Evolutionary conservation across 2,113 vertebrate species (phyloP).

Genomic region (Thamnophis sirtalis): DNA sequence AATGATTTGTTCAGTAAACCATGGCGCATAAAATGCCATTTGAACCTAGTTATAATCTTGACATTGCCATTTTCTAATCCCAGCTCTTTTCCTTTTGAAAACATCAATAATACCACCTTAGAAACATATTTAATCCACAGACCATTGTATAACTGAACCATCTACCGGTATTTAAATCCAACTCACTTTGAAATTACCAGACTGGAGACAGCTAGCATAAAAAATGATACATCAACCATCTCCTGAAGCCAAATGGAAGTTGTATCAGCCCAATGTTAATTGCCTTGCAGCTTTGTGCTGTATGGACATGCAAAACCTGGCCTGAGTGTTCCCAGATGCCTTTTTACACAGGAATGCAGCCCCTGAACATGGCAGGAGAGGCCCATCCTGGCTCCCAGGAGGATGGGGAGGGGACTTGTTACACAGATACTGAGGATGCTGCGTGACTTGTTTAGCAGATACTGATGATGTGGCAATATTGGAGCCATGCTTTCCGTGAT

Average conservation of each 20-base stretch:
- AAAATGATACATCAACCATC: neutral
- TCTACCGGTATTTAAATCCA: neutral
- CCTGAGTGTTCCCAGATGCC: conserved; percentile 21
- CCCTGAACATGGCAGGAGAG: conserved; percentile 12
- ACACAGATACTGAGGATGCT: conserved; percentile 7
- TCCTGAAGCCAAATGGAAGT: neutral
- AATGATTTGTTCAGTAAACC: neutral
- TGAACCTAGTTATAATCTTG: neutral
- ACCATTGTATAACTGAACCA: neutral
- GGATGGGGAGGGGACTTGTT: neutral
- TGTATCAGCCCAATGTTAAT: neutral
- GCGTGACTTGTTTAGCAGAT: conserved; percentile 20
- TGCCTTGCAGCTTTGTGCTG: neutral
- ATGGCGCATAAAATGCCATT: neutral
- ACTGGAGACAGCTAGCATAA: neutral
- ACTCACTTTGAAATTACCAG: neutral
- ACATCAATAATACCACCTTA: neutral
- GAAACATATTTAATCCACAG: neutral
- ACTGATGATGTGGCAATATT: conserved; percentile 22
- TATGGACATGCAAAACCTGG: neutral
- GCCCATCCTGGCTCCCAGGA: neutral
- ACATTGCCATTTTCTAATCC: neutral
- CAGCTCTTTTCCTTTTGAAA: neutral
- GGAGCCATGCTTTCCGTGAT: conserved; percentile 12
- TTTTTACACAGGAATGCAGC: conserved; percentile 18